Percentiles rank a stretch among this genome's conserved stretches.
Conservation (phyloP, 2,888 invertebrate species). For the Gryllus longicercus region DNA sequence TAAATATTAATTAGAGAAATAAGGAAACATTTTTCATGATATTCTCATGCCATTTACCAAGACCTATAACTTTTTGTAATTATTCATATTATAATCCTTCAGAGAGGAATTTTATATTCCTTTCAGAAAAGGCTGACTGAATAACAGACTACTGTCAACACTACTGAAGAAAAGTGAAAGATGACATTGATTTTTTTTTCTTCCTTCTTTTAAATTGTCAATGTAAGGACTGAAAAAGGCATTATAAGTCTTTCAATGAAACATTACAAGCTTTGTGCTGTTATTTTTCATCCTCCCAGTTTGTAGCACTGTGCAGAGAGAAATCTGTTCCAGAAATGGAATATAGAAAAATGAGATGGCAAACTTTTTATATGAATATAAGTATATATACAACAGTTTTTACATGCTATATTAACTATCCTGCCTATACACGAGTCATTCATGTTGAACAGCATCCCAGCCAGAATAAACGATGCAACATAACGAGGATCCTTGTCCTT, state of each 20-base stretch:
- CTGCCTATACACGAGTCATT: too few species aligned
- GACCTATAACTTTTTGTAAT: conserved; percentile 17
- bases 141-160: not conserved
- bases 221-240: conserved; percentile 17
- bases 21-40: conserved; percentile 17
- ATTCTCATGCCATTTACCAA: conserved; percentile 17
- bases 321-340: not conserved
- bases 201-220: not conserved
- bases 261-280: not conserved
- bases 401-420: too few species aligned
- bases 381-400: not conserved
- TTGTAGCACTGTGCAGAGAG: not conserved
- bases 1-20: conserved; percentile 11
- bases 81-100: conserved; percentile 17
- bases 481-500: too few species aligned
- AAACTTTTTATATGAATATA: not conserved
- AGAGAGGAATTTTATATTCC: conserved; percentile 17
- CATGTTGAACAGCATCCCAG: too few species aligned
- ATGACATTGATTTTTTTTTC: not conserved
- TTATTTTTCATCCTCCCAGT: conserved; percentile 17
- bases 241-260: conserved; percentile 7
- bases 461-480: too few species aligned
- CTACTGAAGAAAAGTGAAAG: conserved; percentile 22
- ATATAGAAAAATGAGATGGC: not conserved
- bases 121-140: conserved; percentile 19